phyloP scores from a whole-genome alignment of 2,113 vertebrate species.

The Rhombomys opimus region DNA sequence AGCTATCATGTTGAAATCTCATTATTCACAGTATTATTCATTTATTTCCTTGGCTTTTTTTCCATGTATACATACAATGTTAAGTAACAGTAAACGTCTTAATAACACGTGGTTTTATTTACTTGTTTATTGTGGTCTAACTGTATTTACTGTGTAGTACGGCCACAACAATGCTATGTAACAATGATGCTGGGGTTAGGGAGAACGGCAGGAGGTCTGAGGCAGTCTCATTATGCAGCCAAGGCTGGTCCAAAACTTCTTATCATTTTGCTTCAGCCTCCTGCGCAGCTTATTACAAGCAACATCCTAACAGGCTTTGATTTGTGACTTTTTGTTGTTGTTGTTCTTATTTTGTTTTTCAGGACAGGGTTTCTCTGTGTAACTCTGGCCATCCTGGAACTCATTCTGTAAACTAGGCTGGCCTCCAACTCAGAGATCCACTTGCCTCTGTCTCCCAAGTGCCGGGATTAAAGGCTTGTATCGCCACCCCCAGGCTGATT shows the following conservation, averaged over 20 bases:
- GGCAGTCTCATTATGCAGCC: neutral
- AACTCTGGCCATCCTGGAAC: no score
- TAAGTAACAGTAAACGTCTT: conserved; percentile 27
- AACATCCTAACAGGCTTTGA: neutral
- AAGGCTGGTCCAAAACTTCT: neutral
- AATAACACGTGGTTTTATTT: conserved; percentile 9
- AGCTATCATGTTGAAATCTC: conserved; percentile 29
- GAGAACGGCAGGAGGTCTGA: neutral
- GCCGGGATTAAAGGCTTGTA: no score
- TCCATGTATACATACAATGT: neutral
- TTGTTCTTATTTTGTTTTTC: no score
- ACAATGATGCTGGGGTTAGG: neutral
- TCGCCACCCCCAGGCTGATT: neutral
- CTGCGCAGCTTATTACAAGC: neutral
- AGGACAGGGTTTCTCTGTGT: no score
- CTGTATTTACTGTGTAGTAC: neutral
- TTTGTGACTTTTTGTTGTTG: neutral
- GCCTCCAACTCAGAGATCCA: no score
- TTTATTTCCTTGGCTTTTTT: conserved; percentile 45
- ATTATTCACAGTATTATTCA: conserved; percentile 25
- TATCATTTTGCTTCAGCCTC: neutral
- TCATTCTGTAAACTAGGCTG: no score
- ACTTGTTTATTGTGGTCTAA: neutral
- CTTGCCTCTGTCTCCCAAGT: no score
- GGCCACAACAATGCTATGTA: conserved; percentile 42